Evolutionary conservation across 2,113 vertebrate genomes (phyloP), one percentile per base, ranked within the genome.

Genomic region (Cyanocitta stelleri): DNA sequence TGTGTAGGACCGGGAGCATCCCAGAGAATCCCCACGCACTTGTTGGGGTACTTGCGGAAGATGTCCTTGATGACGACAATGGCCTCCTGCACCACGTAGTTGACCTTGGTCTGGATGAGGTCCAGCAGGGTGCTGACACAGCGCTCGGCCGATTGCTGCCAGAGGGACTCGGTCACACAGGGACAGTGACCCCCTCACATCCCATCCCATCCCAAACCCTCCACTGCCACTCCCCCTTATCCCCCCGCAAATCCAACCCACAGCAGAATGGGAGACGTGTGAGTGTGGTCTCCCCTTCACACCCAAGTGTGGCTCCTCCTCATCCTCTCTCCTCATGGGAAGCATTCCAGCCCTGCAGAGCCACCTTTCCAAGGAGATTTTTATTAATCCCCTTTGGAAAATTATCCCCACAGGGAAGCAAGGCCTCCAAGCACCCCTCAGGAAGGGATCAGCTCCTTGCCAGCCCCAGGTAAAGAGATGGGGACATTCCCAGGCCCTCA

Each of bases 31-130:
- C 30, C 44, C 62, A 98, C 99, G 1, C 97, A 99, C 99, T 99
- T 99, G 98, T 99, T 99, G 69, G 99, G 99, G 97, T 99, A 99
- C 95, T 99, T 99, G 97, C 99, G 99, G 97, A 99, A 99, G 96
- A 99, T 99, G 97, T 99, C 99, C 96, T 98, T 99, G 97, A 99
- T 99, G 92, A 99, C 99, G 5, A 99, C 99, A 5, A 99, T 99
- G 95, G 99, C 99, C 95, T 99, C 99, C 97, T 99, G 99, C 33
- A 99, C 99, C 58, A 99, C 99, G 3, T 99, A 99, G 98, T 99
- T 99, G 91, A 99, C 99, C 97, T 99, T 99, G 71, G 99, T 99
- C 97, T 99, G 99, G 96, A 99, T 99, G 93, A 99, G 98, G 95
- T 99, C 99, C 76, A 99, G 98, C 90, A 99, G 98, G 0, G 99